These are phyloP conservation scores for Mallotus villosus DNA, from an alignment of 2,797 vertebrate species.

Conservation along the genomic window DNA sequence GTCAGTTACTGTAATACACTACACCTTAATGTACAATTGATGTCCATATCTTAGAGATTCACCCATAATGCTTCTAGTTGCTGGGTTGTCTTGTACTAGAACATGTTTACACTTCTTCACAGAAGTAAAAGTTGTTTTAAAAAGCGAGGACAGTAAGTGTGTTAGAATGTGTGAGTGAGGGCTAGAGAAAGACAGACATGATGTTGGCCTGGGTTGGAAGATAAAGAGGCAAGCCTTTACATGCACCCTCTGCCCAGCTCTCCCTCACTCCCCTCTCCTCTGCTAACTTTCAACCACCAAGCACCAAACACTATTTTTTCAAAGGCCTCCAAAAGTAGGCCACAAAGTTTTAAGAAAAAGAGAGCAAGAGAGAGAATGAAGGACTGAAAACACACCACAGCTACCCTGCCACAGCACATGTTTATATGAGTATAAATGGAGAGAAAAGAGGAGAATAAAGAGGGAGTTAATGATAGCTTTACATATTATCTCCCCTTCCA, in stretches of 20 bases:
- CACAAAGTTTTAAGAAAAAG: constrained; percentile 54
- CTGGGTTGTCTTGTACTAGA: background rate
- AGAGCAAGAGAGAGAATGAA: constrained; percentile 13
- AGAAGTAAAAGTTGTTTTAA: background rate
- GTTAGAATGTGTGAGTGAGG: background rate
- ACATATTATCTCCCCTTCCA: constrained; percentile 11
- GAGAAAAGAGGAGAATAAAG: background rate
- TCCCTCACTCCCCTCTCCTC: constrained; percentile 21
- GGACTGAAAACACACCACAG: constrained; percentile 2
- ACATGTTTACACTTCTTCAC: constrained; percentile 24
- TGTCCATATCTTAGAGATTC: no score
- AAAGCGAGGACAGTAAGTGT: background rate
- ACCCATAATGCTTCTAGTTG: no score
- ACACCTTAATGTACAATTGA: no score
- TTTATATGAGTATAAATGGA: background rate
- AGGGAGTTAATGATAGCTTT: constrained; percentile 21
- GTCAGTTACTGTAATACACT: no score
- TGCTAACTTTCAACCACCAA: constrained; percentile 51
- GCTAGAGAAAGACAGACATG: constrained; percentile 29
- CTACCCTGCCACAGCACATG: background rate
- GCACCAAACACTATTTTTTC: constrained; percentile 59
- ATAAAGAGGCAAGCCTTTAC: constrained; percentile 52
- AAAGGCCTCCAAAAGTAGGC: constrained; percentile 65
- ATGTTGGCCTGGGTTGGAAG: constrained; percentile 45
- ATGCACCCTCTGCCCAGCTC: constrained; percentile 37